Percentiles rank a stretch among this genome's conserved stretches.
phyloP scores from a whole-genome alignment of 2,797 vertebrate species.

The Nyctalus aviator region DNA sequence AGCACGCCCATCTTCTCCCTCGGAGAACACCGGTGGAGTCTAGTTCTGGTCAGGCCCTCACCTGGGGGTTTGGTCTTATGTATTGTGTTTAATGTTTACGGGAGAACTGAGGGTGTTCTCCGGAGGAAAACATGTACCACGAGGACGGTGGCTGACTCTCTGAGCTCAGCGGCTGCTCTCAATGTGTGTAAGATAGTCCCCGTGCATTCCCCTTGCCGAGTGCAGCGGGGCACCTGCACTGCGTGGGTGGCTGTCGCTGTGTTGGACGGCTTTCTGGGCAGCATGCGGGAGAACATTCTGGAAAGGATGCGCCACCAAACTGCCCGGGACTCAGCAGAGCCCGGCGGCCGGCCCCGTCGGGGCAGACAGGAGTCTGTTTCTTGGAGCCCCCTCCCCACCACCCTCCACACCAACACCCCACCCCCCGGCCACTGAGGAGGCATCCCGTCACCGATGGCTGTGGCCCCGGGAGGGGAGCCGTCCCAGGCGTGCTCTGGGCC shows the following conservation, averaged over 20 bases:
- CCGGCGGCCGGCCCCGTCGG: neutral
- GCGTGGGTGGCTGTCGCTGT: fast-evolving
- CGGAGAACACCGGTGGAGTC: neutral
- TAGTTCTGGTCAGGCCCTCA: neutral
- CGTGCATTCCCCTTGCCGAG: fast-evolving
- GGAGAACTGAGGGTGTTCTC: neutral
- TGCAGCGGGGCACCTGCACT: neutral
- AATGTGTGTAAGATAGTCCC: neutral
- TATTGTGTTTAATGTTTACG: neutral
- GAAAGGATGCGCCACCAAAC: neutral
- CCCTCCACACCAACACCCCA: no score
- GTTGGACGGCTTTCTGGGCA: neutral
- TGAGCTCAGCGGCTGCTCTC: neutral
- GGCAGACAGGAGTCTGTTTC: neutral
- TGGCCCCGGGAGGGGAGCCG: no score
- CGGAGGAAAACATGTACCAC: neutral
- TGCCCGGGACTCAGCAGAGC: neutral
- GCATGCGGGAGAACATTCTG: fast-evolving
- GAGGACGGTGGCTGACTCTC: neutral
- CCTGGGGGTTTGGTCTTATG: neutral
- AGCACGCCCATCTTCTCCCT: neutral
- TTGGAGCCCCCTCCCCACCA: neutral
- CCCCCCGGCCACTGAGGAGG: neutral
- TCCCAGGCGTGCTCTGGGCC: fast-evolving
- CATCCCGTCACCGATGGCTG: neutral